Evolutionary conservation across 1,140 invertebrate species (phyloP).

Genomic region (Papilio polytes): DNA sequence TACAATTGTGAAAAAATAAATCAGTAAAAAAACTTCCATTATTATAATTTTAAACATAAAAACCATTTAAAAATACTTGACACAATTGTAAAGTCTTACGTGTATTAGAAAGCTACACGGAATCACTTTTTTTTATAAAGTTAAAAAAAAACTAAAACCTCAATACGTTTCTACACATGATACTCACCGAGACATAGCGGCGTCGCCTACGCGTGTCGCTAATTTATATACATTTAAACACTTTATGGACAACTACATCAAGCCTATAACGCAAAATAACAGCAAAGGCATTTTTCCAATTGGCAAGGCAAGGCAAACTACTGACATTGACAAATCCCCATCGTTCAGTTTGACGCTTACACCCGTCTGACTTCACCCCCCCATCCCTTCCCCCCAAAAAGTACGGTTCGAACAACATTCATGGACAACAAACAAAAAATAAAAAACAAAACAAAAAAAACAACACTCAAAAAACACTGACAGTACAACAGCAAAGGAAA

Average conservation of each 20-base stretch:
- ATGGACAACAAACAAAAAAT: conserved; percentile 63
- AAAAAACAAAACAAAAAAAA: conserved; percentile 60
- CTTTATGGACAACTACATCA: conserved; percentile 74
- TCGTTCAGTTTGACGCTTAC: conserved; percentile 71
- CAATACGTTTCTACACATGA: conserved; percentile 52
- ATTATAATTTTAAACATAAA: not conserved
- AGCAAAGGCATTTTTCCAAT: conserved; percentile 69
- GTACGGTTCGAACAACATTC: conserved; percentile 67
- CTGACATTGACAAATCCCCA: conserved; percentile 54
- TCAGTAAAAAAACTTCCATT: conserved; percentile 44
- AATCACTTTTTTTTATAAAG: conserved; percentile 53
- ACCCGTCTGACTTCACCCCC: conserved; percentile 70
- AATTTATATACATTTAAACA: conserved; percentile 67
- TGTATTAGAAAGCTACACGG: conserved; percentile 68
- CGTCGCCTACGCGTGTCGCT: conserved; percentile 32
- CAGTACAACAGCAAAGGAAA: conserved; percentile 78
- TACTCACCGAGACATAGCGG: conserved; percentile 55
- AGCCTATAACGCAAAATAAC: conserved; percentile 82
- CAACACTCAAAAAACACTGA: conserved; percentile 72
- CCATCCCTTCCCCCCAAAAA: conserved; percentile 55
- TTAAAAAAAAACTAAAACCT: conserved; percentile 45
- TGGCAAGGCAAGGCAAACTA: conserved; percentile 68
- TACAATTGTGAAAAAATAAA: conserved; percentile 59
- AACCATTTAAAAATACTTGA: conserved; percentile 50
- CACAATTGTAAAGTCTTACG: conserved; percentile 62